phyloP scores from a whole-genome alignment of 2,888 invertebrate species.

The Protonemura montana region DNA sequence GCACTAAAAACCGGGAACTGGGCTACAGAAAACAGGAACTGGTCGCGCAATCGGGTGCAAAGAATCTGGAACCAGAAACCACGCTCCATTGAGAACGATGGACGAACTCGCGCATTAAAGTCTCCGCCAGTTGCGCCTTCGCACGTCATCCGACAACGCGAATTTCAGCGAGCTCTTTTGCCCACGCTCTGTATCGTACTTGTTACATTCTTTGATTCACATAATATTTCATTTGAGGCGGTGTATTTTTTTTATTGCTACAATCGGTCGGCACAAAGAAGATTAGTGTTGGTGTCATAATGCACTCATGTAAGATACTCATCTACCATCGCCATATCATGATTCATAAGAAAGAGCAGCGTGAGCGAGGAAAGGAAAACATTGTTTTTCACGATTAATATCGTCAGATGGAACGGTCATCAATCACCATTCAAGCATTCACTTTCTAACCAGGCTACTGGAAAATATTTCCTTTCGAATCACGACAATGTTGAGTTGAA shows the following conservation, averaged over 20 bases:
- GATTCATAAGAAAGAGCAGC: not conserved
- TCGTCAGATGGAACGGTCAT: not conserved
- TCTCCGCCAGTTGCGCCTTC: not conserved
- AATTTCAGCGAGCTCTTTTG: not conserved
- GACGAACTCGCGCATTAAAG: not conserved
- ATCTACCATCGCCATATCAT: not conserved
- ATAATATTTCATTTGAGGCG: not conserved
- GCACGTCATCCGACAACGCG: not conserved
- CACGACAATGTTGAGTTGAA: conserved; percentile 12
- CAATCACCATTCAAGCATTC: not conserved
- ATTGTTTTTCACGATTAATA: conserved; percentile 1
- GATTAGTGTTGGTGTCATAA: conserved; percentile 4
- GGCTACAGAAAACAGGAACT: too few relatives aligned
- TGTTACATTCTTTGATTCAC: not conserved
- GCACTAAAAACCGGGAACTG: too few relatives aligned
- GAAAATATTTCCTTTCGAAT: not conserved
- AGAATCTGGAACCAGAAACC: too few relatives aligned
- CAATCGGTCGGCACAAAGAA: not conserved
- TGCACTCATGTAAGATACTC: conserved; percentile 4
- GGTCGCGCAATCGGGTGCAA: too few relatives aligned
- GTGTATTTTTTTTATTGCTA: not conserved
- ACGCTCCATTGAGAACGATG: too few relatives aligned
- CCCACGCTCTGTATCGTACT: not conserved
- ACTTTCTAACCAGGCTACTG: conserved; percentile 4
- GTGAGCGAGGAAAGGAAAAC: not conserved